Conservation (phyloP, 2,888 invertebrate genomes). For the Selenia dentaria region DNA sequence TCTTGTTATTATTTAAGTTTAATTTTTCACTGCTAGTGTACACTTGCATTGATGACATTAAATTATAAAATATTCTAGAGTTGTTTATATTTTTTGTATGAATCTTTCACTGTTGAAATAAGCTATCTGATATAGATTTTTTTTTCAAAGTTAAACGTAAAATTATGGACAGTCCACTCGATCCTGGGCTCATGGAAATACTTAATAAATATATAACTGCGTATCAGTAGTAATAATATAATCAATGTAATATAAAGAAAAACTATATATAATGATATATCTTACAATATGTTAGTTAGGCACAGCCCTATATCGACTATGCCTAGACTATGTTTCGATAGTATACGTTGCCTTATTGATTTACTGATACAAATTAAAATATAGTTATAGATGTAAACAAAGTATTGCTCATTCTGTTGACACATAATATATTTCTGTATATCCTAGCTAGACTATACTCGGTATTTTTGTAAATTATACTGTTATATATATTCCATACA, state of each 20-base stretch:
- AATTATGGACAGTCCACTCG: background rate
- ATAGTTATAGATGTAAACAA: constrained; percentile 20
- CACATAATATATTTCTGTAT: constrained; percentile 21
- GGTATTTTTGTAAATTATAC: constrained; percentile 12
- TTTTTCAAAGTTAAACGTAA: background rate
- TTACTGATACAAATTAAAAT: constrained; percentile 7
- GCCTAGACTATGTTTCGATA: constrained; percentile 13
- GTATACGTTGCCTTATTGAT: constrained; percentile 14
- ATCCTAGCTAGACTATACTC: constrained; percentile 14
- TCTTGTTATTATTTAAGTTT: constrained; percentile 48
- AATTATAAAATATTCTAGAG: constrained; percentile 70
- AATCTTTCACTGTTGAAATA: constrained; percentile 57
- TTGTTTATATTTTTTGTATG: constrained; percentile 69
- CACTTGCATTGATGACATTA: constrained; percentile 46
- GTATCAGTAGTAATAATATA: constrained; percentile 6
- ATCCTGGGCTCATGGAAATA: constrained; percentile 4
- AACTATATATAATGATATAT: constrained; percentile 5
- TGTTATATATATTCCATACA: constrained; percentile 18
- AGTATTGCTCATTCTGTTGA: constrained; percentile 27
- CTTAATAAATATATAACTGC: background rate
- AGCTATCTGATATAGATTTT: constrained; percentile 46
- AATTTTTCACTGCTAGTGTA: constrained; percentile 17
- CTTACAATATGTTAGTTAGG: constrained; percentile 8
- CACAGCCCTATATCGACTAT: constrained; percentile 9
- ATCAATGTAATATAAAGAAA: constrained; percentile 9